These are phyloP conservation scores for Sarcophaga peregrina DNA, from an alignment of 1,140 invertebrate species.

Conservation along the genomic window DNA sequence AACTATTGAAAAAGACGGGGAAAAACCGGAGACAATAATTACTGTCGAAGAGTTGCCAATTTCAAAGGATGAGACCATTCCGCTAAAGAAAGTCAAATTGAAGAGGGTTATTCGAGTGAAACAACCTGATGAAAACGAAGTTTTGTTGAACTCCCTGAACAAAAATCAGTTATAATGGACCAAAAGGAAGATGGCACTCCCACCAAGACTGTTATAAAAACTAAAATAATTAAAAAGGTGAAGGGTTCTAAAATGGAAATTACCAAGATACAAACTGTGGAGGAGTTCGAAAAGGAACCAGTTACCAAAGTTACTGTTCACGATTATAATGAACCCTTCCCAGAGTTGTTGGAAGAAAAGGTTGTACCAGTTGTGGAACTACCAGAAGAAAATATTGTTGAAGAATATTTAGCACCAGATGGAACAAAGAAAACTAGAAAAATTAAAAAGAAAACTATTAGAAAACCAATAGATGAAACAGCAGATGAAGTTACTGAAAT, in stretches of 20 bases:
- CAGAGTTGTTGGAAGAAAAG: conserved; percentile 61
- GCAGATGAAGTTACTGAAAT: conserved; percentile 53
- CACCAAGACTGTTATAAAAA: conserved; percentile 66
- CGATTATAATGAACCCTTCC: conserved; percentile 58
- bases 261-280: conserved; percentile 66
- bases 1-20: conserved; percentile 66
- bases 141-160: conserved; percentile 58
- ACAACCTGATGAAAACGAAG: conserved; percentile 52
- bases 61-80: conserved; percentile 8
- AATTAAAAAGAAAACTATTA: conserved; percentile 56
- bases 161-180: conserved; percentile 60
- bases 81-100: conserved; percentile 47
- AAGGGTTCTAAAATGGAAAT: conserved; percentile 65
- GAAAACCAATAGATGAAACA: conserved; percentile 53
- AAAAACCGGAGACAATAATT: conserved; percentile 62
- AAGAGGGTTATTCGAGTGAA: conserved; percentile 51
- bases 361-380: conserved; percentile 52
- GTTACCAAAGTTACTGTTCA: conserved; percentile 62
- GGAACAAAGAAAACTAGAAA: conserved; percentile 55
- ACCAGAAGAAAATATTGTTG: conserved; percentile 51
- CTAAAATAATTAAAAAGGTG: conserved; percentile 66
- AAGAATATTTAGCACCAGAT: conserved; percentile 41
- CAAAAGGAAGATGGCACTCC: conserved; percentile 63
- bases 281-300: conserved; percentile 66
- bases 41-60: conserved; percentile 55